A percentile compares a stretch with the other conserved stretches of the same genome.
Conservation (phyloP, 2,797 vertebrate genomes). For the Cygnus olor region DNA sequence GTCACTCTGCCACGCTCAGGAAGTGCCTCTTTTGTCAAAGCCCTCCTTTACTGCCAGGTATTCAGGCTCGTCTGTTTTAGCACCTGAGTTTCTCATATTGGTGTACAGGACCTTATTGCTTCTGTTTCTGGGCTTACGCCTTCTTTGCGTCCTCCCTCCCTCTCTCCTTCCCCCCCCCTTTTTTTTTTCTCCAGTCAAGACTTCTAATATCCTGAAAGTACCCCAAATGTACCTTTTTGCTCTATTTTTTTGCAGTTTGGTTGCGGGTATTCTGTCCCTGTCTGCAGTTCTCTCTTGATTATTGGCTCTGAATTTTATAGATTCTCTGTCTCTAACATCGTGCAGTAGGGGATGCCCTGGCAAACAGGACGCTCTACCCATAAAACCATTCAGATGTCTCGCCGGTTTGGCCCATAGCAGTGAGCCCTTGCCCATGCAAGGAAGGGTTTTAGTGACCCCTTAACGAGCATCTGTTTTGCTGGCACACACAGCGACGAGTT, state of each 20-base stretch:
- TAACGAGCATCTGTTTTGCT: background rate
- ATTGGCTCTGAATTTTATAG: background rate
- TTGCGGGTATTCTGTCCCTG: background rate
- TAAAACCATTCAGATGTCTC: background rate
- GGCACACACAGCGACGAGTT: background rate
- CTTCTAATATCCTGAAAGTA: background rate
- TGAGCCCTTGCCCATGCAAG: background rate
- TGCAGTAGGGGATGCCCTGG: rapidly evolving
- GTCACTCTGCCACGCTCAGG: background rate
- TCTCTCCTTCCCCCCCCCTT: rapidly evolving
- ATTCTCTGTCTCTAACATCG: background rate
- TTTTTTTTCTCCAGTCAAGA: background rate
- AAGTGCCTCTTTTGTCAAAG: background rate
- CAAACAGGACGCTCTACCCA: background rate
- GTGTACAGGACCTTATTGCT: background rate
- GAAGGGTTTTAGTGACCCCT: background rate
- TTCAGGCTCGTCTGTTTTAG: background rate
- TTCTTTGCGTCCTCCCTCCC: background rate
- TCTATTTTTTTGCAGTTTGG: background rate
- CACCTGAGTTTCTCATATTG: background rate
- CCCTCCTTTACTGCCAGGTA: background rate
- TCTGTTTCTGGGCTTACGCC: background rate
- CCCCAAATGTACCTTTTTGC: background rate
- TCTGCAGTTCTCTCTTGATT: background rate
- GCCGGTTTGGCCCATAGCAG: background rate